These are phyloP conservation scores for Globia sparganii DNA, from an alignment of 2,888 invertebrate species.

Conservation along the genomic window DNA sequence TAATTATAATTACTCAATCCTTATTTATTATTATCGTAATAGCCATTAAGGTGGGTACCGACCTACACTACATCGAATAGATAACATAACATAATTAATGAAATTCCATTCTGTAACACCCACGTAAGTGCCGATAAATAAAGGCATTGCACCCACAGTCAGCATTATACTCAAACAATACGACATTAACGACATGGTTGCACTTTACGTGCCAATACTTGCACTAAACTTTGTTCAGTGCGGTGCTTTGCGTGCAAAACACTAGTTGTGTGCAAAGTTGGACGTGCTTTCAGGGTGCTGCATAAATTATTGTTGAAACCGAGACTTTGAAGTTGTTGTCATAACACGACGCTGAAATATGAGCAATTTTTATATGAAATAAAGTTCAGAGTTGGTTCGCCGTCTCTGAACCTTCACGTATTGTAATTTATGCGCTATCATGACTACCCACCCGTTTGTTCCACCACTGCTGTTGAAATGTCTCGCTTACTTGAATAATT, in stretches of 20 bases:
- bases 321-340: slow-evolving; percentile 48
- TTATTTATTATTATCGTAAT: slow-evolving; percentile 44
- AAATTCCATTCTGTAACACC: slow-evolving; percentile 61
- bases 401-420: slow-evolving; percentile 52
- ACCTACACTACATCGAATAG: slow-evolving; percentile 53
- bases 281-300: slow-evolving; percentile 62
- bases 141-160: slow-evolving; percentile 70
- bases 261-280: slow-evolving; percentile 48
- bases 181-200: slow-evolving; percentile 66
- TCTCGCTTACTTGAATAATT: slow-evolving; percentile 48
- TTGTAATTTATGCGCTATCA: slow-evolving; percentile 74
- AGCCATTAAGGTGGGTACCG: slow-evolving; percentile 42
- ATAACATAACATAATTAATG: slow-evolving; percentile 64
- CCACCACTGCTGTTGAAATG: slow-evolving; percentile 39
- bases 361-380: slow-evolving; percentile 52
- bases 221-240: slow-evolving; percentile 59
- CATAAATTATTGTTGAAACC: slow-evolving; percentile 67
- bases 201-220: slow-evolving; percentile 66
- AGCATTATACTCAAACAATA: slow-evolving; percentile 70
- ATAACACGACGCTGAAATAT: slow-evolving; percentile 44
- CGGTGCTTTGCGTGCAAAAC: slow-evolving; percentile 48
- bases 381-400: slow-evolving; percentile 52
- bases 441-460: slow-evolving; percentile 60
- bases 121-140: slow-evolving; percentile 55
- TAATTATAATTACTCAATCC: slow-evolving; percentile 46